Evolutionary conservation across 2,113 vertebrate species (phyloP).

Genomic region (Pluvialis apricaria): DNA sequence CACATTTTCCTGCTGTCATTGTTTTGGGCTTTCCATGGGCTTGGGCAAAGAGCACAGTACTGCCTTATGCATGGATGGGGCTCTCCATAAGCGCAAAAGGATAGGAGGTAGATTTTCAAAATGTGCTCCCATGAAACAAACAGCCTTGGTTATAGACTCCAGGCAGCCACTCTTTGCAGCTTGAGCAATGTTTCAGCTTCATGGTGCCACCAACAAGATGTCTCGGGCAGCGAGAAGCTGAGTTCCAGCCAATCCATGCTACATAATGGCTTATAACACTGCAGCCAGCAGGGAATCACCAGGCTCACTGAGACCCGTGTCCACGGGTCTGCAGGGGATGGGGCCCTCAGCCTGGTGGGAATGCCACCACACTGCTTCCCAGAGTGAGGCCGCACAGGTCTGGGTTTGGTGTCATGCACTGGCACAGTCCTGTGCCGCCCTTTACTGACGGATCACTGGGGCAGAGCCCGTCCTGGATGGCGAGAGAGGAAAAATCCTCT

Average conservation of each 20-base stretch:
- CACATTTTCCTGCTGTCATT: neutral
- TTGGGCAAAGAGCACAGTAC: neutral
- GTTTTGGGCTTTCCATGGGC: neutral
- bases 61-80: rapidly evolving
- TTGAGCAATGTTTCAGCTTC: rapidly evolving
- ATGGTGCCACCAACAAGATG: neutral
- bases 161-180: neutral
- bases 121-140: neutral
- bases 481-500: neutral
- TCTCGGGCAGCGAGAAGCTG: neutral
- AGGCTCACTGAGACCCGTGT: rapidly evolving
- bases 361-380: neutral
- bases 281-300: neutral
- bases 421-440: neutral
- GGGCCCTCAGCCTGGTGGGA: neutral
- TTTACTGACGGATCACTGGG: neutral
- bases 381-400: neutral
- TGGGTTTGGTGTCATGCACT: neutral
- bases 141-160: neutral
- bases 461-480: neutral
- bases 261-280: rapidly evolving
- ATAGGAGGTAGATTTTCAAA: neutral
- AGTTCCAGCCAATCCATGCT: neutral
- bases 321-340: rapidly evolving
- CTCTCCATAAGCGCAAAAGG: rapidly evolving